Base-by-base conservation (phyloP, 2,888 invertebrate genomes). In the Agrotis clavis region DNA sequence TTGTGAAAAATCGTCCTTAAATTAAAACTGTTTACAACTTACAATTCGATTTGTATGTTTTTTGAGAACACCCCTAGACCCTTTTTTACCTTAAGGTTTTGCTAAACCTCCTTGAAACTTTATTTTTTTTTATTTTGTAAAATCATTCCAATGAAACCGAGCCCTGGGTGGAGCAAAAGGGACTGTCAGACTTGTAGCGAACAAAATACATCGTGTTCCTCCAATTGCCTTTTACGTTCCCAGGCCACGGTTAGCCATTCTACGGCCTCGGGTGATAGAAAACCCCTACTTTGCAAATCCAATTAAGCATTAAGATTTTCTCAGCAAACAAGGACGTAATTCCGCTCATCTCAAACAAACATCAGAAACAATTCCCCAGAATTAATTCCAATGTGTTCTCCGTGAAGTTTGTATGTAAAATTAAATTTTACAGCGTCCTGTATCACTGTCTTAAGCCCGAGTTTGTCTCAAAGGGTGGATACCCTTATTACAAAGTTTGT, bases 371-470 rank as follows among this genome's bases (percentile, higher is more conserved):
- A 75, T 82, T 75, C 41, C 60, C 16, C 45, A 64, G 70, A 50
- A 85, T 85, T 85, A 74, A 83, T 85, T 82, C 64, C 71, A 67
- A 74, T 79, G 79, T 82, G 69, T 82, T 82, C 71, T 71, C 81
- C 35, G 16, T 18, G 48, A 85, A 74, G 71, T 82, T 77, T 25
- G 71, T 60, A 71, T 79, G 72, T 69, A 69, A 68, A 82, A 77
- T 83, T 72, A 65, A 79, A 82, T 82, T 79, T 82, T 71, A 74
- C 72, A 68, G 50, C 67, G 48, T 69, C 56, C 53, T 47, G 56
- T n/a, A 62, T 71, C 62, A 74, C 79, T 71, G 65, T 67, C 67
- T 79, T 66, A 66, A 66, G 56, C 57, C 5, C 9, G 16, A 82
- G 60, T 76, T 72, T 67, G 65, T 77, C 80, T 83, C 83, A 83